phyloP scores from a whole-genome alignment of 2,888 invertebrate genomes.

The Ganaspis brasiliensis region DNA sequence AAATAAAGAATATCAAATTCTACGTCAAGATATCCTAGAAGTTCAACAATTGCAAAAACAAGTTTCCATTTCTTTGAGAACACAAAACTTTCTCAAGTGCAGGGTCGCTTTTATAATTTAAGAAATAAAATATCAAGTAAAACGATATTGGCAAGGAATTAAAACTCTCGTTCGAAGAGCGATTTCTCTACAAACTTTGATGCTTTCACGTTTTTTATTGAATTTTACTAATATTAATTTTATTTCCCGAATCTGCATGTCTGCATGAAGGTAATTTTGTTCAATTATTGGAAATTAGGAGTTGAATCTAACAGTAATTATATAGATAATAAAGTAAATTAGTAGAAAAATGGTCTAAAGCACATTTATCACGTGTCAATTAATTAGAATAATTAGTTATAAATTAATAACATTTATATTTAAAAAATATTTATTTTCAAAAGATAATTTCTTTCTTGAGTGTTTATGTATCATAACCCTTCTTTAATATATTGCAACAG shows the following conservation, averaged over 20 bases:
- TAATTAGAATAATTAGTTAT: conserved; percentile 61
- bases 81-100: conserved; percentile 88
- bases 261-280: conserved; percentile 17
- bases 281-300: background rate
- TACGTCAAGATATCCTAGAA: conserved; percentile 89
- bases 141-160: background rate
- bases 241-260: background rate
- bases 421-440: no score
- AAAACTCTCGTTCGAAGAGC: no score
- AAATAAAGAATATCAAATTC: conserved; percentile 89
- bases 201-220: no score
- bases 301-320: background rate
- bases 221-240: no score
- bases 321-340: conserved; percentile 34
- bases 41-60: conserved; percentile 91
- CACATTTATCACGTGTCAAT: conserved; percentile 77
- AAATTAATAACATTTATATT: conserved; percentile 52
- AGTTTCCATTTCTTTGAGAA: conserved; percentile 87
- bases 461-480: no score
- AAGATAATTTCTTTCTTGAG: no score
- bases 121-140: conserved; percentile 86
- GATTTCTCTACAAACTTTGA: no score
- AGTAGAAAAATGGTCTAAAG: conserved; percentile 80
- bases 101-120: conserved; percentile 88
- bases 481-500: no score